Conservation (phyloP, 1,140 invertebrate genomes). For the Drosophila aff. region DNA sequence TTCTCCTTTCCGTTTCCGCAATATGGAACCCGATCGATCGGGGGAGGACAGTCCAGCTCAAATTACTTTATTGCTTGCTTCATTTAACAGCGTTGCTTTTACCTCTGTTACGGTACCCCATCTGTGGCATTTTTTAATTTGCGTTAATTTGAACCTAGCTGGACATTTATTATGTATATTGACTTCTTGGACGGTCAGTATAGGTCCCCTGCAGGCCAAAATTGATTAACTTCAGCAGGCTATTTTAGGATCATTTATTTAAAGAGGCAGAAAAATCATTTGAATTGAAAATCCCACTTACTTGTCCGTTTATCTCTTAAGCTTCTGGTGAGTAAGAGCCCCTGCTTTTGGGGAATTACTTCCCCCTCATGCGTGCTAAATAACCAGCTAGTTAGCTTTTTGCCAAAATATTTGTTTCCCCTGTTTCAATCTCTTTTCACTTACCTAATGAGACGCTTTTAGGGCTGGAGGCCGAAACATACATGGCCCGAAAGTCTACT, state of each 20-base stretch:
- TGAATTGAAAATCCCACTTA: not conserved
- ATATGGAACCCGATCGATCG: constrained; percentile 58
- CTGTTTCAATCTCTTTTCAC: constrained; percentile 36
- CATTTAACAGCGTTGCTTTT: constrained; percentile 63
- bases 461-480: constrained; percentile 13
- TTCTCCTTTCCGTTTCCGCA: constrained; percentile 26
- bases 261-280: not conserved
- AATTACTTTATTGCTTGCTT: constrained; percentile 77
- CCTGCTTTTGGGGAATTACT: not conserved
- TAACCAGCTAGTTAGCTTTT: constrained; percentile 16
- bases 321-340: not conserved
- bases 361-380: constrained; percentile 14
- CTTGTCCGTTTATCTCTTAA: not conserved
- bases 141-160: constrained; percentile 57
- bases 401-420: not conserved
- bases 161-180: constrained; percentile 52
- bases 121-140: constrained; percentile 65
- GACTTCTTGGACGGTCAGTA: constrained; percentile 23
- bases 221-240: not conserved
- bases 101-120: constrained; percentile 5
- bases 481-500: constrained; percentile 14
- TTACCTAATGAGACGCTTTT: constrained; percentile 52
- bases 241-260: not conserved
- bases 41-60: constrained; percentile 29
- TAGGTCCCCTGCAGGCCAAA: not conserved